phyloP scores from a whole-genome alignment of 2,113 vertebrate genomes.

The Electrona antarctica region DNA sequence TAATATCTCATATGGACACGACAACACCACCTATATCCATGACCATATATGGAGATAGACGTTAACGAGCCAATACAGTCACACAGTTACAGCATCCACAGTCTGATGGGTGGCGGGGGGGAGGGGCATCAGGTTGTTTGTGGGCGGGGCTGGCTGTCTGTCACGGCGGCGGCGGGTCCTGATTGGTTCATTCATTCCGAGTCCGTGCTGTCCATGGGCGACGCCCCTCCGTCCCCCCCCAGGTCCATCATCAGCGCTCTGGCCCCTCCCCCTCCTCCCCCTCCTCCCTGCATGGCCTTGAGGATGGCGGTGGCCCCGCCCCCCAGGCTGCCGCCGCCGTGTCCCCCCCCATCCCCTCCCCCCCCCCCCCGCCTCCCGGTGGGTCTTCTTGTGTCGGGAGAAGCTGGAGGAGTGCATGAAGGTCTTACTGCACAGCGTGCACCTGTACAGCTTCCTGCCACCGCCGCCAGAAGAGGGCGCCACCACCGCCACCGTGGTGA shows the following conservation, averaged over 20 bases:
- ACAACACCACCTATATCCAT: slow-evolving; percentile 15
- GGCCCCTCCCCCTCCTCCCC: no score
- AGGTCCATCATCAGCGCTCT: background rate
- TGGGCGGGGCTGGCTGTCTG: background rate
- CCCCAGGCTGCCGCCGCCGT: slow-evolving; percentile 29
- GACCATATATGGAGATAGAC: slow-evolving; percentile 15
- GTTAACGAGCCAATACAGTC: slow-evolving; percentile 49
- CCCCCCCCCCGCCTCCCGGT: slow-evolving; percentile 51
- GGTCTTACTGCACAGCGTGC: slow-evolving; percentile 76
- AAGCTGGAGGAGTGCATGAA: slow-evolving; percentile 81
- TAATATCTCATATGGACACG: no score
- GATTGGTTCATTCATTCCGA: slow-evolving; percentile 64
- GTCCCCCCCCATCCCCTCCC: slow-evolving; percentile 36
- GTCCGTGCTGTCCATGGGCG: slow-evolving; percentile 74
- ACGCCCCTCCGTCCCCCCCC: slow-evolving; percentile 67
- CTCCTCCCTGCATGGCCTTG: no score
- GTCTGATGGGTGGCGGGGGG: background rate
- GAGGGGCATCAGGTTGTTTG: background rate
- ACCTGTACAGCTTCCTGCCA: slow-evolving; percentile 74
- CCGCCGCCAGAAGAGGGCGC: no score
- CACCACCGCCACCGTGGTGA: background rate
- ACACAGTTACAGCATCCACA: background rate
- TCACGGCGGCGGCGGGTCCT: background rate
- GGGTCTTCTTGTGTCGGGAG: slow-evolving; percentile 81
- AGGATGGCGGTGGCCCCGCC: slow-evolving; percentile 13